Percentiles rank a stretch among this genome's conserved stretches.
These are phyloP conservation scores for Telenomus remus DNA, from an alignment of 1,140 invertebrate genomes.

Conservation along the genomic window DNA sequence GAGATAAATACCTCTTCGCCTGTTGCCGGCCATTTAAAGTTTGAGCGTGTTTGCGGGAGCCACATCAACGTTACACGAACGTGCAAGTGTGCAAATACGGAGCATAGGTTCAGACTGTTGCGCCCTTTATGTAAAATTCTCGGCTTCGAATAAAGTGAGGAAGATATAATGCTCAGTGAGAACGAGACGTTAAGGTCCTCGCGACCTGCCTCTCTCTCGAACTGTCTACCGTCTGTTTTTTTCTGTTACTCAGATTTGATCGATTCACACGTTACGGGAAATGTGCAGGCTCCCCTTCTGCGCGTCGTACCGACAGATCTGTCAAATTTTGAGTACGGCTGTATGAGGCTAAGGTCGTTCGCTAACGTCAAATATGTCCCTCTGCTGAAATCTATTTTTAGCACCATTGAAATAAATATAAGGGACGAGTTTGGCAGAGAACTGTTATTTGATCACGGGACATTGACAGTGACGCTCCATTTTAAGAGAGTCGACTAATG, in stretches of 20 bases:
- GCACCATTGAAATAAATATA: conserved; percentile 45
- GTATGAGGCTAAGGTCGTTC: conserved; percentile 15
- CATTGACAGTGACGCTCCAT: conserved; percentile 41
- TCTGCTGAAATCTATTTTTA: conserved; percentile 23
- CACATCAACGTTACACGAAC: background rate
- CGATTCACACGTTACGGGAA: conserved; percentile 39
- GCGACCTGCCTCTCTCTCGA: conserved; percentile 7
- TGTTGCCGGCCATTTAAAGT: background rate
- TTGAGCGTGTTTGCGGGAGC: background rate
- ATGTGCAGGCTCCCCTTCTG: conserved; percentile 41
- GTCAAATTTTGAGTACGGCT: too few species aligned
- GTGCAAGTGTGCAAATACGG: background rate
- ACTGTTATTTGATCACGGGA: conserved; percentile 40
- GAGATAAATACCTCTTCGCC: too few species aligned
- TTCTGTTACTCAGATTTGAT: conserved; percentile 60
- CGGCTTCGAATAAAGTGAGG: background rate
- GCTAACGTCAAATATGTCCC: conserved; percentile 25
- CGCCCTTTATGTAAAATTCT: background rate
- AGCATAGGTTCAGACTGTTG: background rate
- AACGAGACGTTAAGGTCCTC: background rate
- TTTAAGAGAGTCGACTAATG: conserved; percentile 28
- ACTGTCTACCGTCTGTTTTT: conserved; percentile 19
- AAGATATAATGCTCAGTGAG: too few species aligned
- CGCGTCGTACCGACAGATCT: conserved; percentile 23
- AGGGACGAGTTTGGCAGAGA: conserved; percentile 25